Conservation (phyloP, 2,888 invertebrate species). For the Rhamphomyia laevipes region DNA sequence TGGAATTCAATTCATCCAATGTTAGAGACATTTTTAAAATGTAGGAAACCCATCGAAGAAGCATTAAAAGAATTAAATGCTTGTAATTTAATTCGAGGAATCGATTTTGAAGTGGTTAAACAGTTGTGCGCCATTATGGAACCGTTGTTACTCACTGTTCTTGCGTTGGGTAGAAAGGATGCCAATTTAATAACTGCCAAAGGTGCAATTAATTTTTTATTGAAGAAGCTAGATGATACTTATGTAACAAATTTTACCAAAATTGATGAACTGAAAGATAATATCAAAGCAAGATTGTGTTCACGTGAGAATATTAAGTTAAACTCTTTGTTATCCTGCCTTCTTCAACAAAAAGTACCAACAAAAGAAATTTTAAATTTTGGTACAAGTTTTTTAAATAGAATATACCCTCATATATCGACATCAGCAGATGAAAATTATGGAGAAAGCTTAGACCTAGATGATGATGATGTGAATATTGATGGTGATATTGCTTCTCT, state of each 20-base stretch:
- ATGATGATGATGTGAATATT: not conserved
- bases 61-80: not conserved
- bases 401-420: not conserved
- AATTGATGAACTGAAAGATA: too few relatives aligned
- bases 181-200: too few relatives aligned
- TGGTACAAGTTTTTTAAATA: not conserved
- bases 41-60: too few relatives aligned
- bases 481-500: not conserved
- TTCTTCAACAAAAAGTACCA: constrained; percentile 2
- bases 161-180: too few relatives aligned
- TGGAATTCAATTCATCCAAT: too few relatives aligned
- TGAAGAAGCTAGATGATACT: too few relatives aligned
- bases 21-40: too few relatives aligned
- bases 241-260: not conserved
- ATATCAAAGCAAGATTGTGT: too few relatives aligned
- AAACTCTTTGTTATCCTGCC: too few relatives aligned
- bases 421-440: not conserved
- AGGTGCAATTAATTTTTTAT: too few relatives aligned
- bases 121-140: not conserved
- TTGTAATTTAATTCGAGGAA: not conserved
- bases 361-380: not conserved
- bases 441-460: not conserved
- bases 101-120: not conserved
- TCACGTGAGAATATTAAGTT: too few relatives aligned
- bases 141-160: not conserved